Evolutionary conservation across 2,113 vertebrate genomes (phyloP).

Genomic region (Ptilorrhoa leucosticta): DNA sequence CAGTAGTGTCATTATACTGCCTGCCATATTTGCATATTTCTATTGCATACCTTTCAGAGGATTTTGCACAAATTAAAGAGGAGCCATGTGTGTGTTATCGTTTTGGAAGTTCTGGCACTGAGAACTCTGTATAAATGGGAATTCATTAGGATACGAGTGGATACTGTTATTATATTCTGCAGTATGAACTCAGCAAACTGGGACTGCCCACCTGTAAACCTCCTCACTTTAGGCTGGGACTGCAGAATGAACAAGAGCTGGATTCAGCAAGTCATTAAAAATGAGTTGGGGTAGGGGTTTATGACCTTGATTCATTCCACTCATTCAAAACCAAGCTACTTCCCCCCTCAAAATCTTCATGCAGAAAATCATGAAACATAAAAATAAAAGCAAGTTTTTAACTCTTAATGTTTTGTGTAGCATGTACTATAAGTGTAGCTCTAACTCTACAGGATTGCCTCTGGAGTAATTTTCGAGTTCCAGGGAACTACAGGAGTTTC

Average conservation of each 20-base stretch:
- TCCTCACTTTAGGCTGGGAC: background rate
- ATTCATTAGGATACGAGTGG: background rate
- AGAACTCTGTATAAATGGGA: background rate
- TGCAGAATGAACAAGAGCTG: background rate
- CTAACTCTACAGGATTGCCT: background rate
- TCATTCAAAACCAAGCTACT: background rate
- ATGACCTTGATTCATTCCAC: background rate
- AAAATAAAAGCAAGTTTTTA: background rate
- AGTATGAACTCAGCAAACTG: background rate
- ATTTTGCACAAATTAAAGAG: background rate
- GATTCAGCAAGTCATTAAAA: background rate
- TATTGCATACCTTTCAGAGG: background rate
- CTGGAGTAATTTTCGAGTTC: background rate
- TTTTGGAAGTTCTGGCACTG: background rate
- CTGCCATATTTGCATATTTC: background rate
- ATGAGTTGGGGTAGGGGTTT: accelerated
- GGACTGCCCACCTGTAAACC: background rate
- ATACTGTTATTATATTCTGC: background rate
- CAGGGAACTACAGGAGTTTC: background rate
- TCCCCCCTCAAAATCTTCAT: background rate
- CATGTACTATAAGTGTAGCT: background rate
- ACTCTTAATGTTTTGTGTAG: background rate
- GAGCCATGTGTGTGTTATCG: background rate
- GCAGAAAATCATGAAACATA: background rate
- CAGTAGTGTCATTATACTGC: background rate